Evolutionary conservation across 2,797 vertebrate species (phyloP).

Genomic region (Acipenser transmontanus): DNA sequence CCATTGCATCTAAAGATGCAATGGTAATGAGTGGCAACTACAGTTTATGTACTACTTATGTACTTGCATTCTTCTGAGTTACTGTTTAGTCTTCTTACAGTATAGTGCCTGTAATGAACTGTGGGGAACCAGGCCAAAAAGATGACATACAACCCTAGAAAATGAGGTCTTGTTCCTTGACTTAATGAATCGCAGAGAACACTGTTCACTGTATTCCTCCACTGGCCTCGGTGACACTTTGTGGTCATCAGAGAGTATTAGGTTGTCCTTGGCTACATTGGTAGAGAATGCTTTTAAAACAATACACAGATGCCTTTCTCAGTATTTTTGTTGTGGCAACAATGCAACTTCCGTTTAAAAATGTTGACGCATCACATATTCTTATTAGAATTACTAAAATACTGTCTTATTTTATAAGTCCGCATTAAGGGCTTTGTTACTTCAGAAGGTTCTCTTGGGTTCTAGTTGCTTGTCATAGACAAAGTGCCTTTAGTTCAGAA

Average conservation of each 20-base stretch:
- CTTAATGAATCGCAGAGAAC: conserved; percentile 35
- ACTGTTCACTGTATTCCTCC: conserved; percentile 18
- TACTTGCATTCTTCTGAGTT: too few species aligned
- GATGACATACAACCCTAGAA: conserved; percentile 29
- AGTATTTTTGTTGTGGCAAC: conserved; percentile 5
- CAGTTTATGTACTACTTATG: too few species aligned
- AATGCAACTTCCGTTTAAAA: background rate
- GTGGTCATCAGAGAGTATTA: conserved; percentile 8
- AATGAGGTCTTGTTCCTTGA: conserved; percentile 28
- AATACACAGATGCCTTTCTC: background rate
- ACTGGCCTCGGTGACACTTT: conserved; percentile 16
- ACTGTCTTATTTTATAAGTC: too few species aligned
- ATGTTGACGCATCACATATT: too few species aligned
- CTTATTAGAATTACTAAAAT: too few species aligned
- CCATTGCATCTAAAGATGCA: too few species aligned
- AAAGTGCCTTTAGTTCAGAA: too few species aligned
- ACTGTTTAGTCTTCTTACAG: conserved; percentile 28
- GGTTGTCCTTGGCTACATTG: conserved; percentile 6
- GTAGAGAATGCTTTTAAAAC: conserved; percentile 1
- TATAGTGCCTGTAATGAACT: conserved; percentile 29
- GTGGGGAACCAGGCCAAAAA: conserved; percentile 12
- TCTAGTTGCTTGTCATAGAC: too few species aligned
- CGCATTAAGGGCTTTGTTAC: too few species aligned
- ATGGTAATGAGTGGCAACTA: too few species aligned
- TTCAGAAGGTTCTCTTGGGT: too few species aligned